Evolutionary conservation across 2,888 invertebrate species (phyloP).

Genomic region (Eupithecia abbreviata): DNA sequence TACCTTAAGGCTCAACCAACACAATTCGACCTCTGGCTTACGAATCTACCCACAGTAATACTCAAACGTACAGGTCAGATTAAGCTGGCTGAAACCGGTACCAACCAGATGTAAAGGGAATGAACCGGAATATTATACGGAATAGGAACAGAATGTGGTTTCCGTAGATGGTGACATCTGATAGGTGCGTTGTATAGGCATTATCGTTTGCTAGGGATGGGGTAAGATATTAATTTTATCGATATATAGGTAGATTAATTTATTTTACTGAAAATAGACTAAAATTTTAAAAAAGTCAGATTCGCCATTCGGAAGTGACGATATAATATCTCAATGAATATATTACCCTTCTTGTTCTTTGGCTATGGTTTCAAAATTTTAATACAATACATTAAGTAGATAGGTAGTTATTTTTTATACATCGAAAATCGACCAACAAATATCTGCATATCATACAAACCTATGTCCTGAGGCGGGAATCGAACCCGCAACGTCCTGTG

Average conservation of each 20-base stretch:
- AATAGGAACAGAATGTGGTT: constrained; percentile 76
- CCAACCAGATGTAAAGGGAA: constrained; percentile 69
- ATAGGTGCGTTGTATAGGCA: constrained; percentile 57
- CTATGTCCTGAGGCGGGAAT: no score
- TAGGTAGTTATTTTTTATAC: no score
- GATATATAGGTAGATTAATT: constrained; percentile 21
- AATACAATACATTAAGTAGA: no score
- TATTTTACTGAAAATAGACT: background rate
- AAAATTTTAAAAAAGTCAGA: background rate
- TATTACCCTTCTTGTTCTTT: background rate
- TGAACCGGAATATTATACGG: constrained; percentile 70
- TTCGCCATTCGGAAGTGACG: background rate
- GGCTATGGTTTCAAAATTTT: background rate
- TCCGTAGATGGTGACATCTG: constrained; percentile 73
- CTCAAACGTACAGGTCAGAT: constrained; percentile 48
- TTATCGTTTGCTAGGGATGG: constrained; percentile 45
- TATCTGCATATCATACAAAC: no score
- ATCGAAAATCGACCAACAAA: no score
- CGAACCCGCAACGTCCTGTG: no score
- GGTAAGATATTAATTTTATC: constrained; percentile 21
- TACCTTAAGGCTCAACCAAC: constrained; percentile 58
- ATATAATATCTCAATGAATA: background rate
- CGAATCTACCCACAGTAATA: constrained; percentile 37
- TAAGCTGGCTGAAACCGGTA: constrained; percentile 56
- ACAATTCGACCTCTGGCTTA: constrained; percentile 46